These are phyloP conservation scores for Cataglyphis altisquamis DNA, from an alignment of 2,888 invertebrate species.

Conservation along the genomic window DNA sequence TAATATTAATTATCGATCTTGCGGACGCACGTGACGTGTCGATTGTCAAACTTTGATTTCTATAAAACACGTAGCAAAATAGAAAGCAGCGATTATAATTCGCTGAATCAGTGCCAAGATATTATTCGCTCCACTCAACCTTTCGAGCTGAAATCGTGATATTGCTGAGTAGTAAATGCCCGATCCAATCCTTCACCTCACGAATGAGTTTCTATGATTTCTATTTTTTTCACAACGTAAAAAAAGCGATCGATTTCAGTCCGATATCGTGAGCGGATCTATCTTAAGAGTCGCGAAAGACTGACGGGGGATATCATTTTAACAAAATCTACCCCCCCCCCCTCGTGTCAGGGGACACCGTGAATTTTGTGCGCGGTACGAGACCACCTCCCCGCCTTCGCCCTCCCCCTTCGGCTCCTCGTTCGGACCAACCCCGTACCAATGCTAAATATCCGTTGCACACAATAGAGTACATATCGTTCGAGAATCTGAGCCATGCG, in stretches of 20 bases:
- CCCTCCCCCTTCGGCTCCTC: constrained; percentile 43
- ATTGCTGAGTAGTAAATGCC: constrained; percentile 1
- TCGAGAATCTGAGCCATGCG: constrained; percentile 83
- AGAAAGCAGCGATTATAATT: not conserved
- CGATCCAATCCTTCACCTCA: constrained; percentile 3
- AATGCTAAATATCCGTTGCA: constrained; percentile 82
- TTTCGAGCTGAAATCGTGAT: constrained; percentile 11
- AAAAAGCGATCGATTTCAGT: constrained; percentile 73
- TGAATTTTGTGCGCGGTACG: constrained; percentile 72
- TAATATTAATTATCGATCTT: not conserved
- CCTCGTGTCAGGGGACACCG: constrained; percentile 81
- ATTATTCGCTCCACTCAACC: not conserved
- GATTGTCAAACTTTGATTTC: not conserved
- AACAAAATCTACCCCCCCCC: constrained; percentile 83
- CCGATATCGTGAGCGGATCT: constrained; percentile 72
- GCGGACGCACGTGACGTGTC: not conserved
- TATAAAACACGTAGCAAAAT: not conserved
- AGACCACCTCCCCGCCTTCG: constrained; percentile 61
- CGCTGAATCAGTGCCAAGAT: not conserved
- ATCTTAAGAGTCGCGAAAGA: constrained; percentile 56
- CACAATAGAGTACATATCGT: constrained; percentile 83
- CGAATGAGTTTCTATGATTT: constrained; percentile 63
- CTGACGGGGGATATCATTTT: constrained; percentile 80
- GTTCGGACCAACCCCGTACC: constrained; percentile 79
- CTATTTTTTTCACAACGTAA: not conserved